Base-by-base conservation (phyloP, 2,113 vertebrate genomes). In the Ia io region DNA sequence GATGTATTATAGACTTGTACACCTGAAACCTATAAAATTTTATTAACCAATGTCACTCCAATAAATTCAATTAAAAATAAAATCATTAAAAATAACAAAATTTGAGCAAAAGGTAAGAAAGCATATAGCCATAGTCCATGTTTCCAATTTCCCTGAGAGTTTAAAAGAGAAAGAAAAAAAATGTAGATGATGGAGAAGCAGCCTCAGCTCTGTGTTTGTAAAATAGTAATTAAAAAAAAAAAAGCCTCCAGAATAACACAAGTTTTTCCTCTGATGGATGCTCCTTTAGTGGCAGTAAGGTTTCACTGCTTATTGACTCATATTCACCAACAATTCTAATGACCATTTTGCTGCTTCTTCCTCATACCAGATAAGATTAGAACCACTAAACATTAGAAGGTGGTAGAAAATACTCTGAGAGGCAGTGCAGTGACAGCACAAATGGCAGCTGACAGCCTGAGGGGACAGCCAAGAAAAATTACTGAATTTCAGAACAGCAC, bases 371-470 rank as follows among this genome's bases (percentile, higher is more conserved):
- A 88, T 40, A 83, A 93, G 73, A 93, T 37, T 79, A 65, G 94
- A 95, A 80, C n/a, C 71, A 79, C 76, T 42, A 61, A 79, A 71
- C 61, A 59, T 30, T 67, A 74, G 47, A 84, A 74, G 35, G 53
- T 25, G 53, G 59, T 25, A 32, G 47, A 30, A 25, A 88, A 79
- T 65, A 77, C 89, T 84, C 20, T 0, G 9, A 82, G 47, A 96
- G 88, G 61, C 32, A 61, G 67, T 22, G 3, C 35, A 74, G 56
- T 40, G 53, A 73, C 20, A 92, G 67, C 53, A 92, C 88, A 92
- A 69, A 84, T 30, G 69, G 63, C 49, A 88, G 88, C 73, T 93
- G 88, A 94, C 49, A 96, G 93, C 88, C 53, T n/a, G 49, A 85
- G 79, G 74, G 82, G 73, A 85, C 47, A 84, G 22, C 37, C 59